Evolutionary conservation across 2,888 invertebrate species (phyloP), one percentile per base, ranked within the genome.

Genomic region (Diarsia mendica): DNA sequence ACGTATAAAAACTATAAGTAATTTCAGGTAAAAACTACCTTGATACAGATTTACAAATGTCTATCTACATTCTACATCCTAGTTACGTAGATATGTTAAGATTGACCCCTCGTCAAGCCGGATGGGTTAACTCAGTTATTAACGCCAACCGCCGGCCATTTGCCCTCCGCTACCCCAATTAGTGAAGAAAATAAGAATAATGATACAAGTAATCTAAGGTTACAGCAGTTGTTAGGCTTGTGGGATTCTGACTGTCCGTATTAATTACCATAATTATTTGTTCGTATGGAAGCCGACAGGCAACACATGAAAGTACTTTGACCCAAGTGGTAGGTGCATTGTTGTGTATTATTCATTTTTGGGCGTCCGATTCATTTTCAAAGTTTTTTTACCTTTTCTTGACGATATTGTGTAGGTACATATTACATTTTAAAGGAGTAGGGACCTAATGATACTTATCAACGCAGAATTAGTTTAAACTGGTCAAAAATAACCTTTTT

Each of bases 81-180:
- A 23, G 46, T 20, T 55, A n/a, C n/a, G 11, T 15, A 48, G n/a
- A 3, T 39, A 61, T 48, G 65, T 65, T 55, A 61, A 61, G 44
- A 58, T 18, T 63, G 58, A 67, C 58, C 69, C 58, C 20, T 58
- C 20, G 23, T 61, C 33, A 20, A 15, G 10, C 39, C 53, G 67
- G 39, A 77, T 72, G n/a, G 53, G 68, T 55, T 66, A 39, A 15
- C 72, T 53, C 13, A 51, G 49, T 60, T 61, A 71, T 69, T 74
- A 65, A 79, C 51, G 28, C 58, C 58, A 67, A 53, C 64, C 64
- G 51, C 28, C 46, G 71, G 75, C 67, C 39, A 67, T 80, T 70
- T 67, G 48, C 61, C 46, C 70, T 55, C 63, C 60, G 53, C 51
- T 49, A 80, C 11, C 60, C 60, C 81, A 80, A 80, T 80, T 80